These are phyloP conservation scores for Pyrrhosoma nymphula DNA, from an alignment of 2,888 invertebrate genomes.

Conservation along the genomic window DNA sequence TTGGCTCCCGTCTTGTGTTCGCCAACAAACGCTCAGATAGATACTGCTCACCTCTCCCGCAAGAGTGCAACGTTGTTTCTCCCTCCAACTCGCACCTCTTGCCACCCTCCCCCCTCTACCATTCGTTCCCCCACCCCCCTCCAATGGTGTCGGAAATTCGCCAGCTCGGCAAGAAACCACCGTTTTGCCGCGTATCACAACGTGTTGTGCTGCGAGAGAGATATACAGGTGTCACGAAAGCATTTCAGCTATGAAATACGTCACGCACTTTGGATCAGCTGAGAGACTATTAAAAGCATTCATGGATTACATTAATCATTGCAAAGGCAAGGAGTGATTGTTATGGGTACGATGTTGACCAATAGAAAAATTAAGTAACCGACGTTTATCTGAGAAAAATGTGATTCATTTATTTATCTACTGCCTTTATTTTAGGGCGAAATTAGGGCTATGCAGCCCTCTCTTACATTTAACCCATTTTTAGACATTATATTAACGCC, in stretches of 20 bases:
- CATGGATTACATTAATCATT: neutral
- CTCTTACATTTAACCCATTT: too few relatives aligned
- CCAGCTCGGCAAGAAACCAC: neutral
- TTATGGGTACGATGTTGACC: too few relatives aligned
- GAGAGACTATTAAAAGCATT: neutral
- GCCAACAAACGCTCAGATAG: neutral
- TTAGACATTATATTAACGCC: too few relatives aligned
- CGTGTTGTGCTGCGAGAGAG: neutral
- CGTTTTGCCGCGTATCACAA: neutral
- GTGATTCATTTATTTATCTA: too few relatives aligned
- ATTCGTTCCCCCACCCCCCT: neutral
- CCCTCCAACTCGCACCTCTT: neutral
- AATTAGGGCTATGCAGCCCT: too few relatives aligned
- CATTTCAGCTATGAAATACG: neutral
- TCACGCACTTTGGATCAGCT: neutral
- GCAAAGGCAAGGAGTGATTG: neutral
- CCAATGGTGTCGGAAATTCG: neutral
- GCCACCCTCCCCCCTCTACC: neutral
- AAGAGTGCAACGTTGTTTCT: neutral
- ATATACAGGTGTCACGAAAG: neutral
- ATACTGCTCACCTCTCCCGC: neutral
- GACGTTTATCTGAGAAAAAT: too few relatives aligned
- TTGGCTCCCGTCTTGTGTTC: neutral
- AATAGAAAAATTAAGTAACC: too few relatives aligned
- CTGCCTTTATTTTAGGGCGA: too few relatives aligned